phyloP scores from a whole-genome alignment of 2,113 vertebrate species.

The Pogonocichla stellata region DNA sequence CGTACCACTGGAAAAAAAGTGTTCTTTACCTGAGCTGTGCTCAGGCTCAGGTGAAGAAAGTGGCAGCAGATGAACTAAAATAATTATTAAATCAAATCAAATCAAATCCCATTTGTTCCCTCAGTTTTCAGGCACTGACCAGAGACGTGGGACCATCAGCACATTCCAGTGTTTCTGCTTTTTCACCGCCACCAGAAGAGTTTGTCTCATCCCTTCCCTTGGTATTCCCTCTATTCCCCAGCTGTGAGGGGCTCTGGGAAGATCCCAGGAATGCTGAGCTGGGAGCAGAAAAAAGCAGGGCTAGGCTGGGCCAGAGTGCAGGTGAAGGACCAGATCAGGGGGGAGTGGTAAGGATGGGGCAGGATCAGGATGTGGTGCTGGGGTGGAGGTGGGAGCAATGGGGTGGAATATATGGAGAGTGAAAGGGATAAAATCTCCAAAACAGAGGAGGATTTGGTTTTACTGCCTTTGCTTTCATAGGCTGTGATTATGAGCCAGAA shows the following conservation, averaged over 20 bases:
- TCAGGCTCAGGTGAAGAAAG: not conserved
- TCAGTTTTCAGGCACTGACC: not conserved
- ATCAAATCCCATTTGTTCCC: not conserved
- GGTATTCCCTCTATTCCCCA: fast-evolving
- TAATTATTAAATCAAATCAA: not conserved
- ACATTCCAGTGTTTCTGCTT: fast-evolving
- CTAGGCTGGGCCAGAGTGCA: not conserved
- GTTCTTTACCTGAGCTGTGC: not conserved
- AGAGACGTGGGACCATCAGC: not conserved
- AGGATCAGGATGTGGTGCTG: not conserved
- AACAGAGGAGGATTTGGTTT: not conserved
- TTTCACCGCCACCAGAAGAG: not conserved
- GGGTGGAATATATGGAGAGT: not conserved
- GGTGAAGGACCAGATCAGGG: not conserved
- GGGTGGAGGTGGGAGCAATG: not conserved
- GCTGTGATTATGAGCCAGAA: not conserved
- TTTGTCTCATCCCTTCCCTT: not conserved
- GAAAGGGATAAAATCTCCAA: not conserved
- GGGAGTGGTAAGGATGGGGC: fast-evolving
- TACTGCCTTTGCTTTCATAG: not conserved
- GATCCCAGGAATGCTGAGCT: not conserved
- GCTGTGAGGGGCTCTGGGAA: not conserved
- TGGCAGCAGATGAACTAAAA: not conserved
- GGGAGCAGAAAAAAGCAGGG: not conserved
- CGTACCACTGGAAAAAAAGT: not conserved